phyloP scores from a whole-genome alignment of 2,113 vertebrate species.

The Paratilapia polleni region DNA sequence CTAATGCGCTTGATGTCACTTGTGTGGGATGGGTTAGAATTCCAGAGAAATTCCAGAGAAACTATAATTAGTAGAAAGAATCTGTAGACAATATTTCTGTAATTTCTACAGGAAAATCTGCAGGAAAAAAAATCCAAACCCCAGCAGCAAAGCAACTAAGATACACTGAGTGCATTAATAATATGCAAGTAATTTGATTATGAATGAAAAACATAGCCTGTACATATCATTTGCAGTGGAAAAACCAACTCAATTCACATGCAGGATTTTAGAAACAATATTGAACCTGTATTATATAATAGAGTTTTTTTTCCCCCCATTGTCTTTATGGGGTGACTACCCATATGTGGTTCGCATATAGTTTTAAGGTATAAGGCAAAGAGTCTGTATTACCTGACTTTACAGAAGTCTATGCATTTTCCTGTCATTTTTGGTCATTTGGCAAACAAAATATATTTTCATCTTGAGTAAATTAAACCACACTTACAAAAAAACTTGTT shows the following conservation, averaged over 20 bases:
- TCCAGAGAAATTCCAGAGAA: fast-evolving
- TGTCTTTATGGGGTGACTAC: neutral
- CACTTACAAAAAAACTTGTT: neutral
- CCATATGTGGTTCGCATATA: neutral
- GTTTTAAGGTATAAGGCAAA: neutral
- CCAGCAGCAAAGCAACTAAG: neutral
- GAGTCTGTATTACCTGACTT: neutral
- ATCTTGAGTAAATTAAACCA: neutral
- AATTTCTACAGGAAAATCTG: neutral
- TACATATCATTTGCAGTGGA: neutral
- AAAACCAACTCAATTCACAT: neutral
- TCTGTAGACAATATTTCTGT: too few species aligned
- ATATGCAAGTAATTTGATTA: neutral
- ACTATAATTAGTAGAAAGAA: neutral
- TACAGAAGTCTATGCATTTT: neutral
- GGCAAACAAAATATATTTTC: neutral
- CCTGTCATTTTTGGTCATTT: neutral
- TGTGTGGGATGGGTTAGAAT: neutral
- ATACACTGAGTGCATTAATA: too few species aligned
- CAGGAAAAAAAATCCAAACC: neutral
- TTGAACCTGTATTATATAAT: neutral
- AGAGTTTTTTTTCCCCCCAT: neutral
- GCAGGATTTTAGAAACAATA: neutral
- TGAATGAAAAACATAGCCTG: neutral
- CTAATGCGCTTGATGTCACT: neutral